Base-by-base conservation (phyloP, 2,113 vertebrate genomes). In the Hyperopisus bebe region DNA sequence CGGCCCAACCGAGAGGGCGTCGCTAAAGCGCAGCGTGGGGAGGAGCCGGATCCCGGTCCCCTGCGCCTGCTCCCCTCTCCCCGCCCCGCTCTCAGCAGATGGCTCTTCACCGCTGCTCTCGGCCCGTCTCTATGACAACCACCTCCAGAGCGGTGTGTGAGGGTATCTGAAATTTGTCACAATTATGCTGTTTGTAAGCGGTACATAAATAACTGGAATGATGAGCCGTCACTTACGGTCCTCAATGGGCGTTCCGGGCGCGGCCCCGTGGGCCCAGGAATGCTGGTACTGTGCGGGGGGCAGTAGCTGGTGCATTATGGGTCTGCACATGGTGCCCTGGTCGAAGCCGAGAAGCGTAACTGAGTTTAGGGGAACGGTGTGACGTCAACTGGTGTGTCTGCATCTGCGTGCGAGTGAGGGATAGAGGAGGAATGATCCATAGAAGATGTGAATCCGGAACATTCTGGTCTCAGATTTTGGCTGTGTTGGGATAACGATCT, bases 71-170 rank as follows among this genome's bases (percentile, higher is more conserved):
- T 10, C 47, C 84, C 21, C 6, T 17, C 51, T 46, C 21, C n/a
- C 3, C n/a, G 4, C 15, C 46, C 10, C 35, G 35, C 31, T 47
- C 35, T 9, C 21, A 50, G 47, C 88, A 89, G 66, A 80, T 46
- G 24, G 47, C 13, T 74, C 11, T 88, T 21, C 31, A 51, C 48
- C 21, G 4, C 31, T 80, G 46, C 42, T 89, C 77, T 80, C 21
- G 24, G 15, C n/a, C 15, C 6, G 66, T 89, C 27, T 70, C 66
- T 53, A 89, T 89, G 66, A 47, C 70, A 89, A 80, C 88, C 46
- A 48, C 62, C 70, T 80, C 88, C 88, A 77, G 47, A 77, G 44
- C 24, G 46, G 27, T 7, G 3, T 47, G 42, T 9, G 47, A 89
- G 70, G 66, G 47, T 13, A 48, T 51, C 66, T 47, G 46, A 50